phyloP scores from a whole-genome alignment of 37 sponge, comb jelly and placozoan species.

The Mnemiopsis leidyi region DNA sequence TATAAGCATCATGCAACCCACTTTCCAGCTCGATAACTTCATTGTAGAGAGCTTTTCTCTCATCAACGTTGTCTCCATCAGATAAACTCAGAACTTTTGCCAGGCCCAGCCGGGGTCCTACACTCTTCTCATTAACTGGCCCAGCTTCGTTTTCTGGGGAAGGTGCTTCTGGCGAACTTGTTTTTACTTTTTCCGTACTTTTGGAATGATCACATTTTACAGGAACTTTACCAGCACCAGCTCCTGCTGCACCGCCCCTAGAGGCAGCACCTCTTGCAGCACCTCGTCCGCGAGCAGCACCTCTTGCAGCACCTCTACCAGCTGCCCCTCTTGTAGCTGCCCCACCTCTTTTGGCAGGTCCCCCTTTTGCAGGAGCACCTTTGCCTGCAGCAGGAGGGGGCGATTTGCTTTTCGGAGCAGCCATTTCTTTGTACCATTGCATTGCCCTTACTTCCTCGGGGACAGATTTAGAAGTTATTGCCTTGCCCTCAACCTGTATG shows the following conservation, averaged over 20 bases:
- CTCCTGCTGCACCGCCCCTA: background rate
- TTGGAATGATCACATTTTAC: background rate
- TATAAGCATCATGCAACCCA: conserved; percentile 91
- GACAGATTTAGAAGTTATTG: conserved; percentile 37
- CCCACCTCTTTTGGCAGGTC: conserved; percentile 35
- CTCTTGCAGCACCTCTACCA: conserved; percentile 48
- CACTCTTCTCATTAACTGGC: conserved; percentile 71
- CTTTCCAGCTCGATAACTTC: conserved; percentile 83
- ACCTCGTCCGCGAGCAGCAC: conserved; percentile 8
- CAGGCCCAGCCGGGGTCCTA: conserved; percentile 82
- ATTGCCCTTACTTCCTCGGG: conserved; percentile 71
- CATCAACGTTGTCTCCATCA: conserved; percentile 59
- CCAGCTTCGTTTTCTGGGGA: background rate
- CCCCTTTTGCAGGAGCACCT: background rate
- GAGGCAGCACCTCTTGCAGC: background rate
- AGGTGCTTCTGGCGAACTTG: background rate
- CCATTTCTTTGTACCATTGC: conserved; percentile 80
- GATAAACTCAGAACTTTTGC: conserved; percentile 73
- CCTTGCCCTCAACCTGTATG: conserved; percentile 78
- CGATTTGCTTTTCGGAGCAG: conserved; percentile 8
- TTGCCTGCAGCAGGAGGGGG: conserved; percentile 49
- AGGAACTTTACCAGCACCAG: background rate
- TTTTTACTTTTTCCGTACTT: conserved; percentile 10
- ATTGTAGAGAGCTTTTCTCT: conserved; percentile 72
- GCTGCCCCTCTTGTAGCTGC: conserved; percentile 65